phyloP scores from a whole-genome alignment of 1,140 invertebrate species.

The Leguminivora glycinivorella region DNA sequence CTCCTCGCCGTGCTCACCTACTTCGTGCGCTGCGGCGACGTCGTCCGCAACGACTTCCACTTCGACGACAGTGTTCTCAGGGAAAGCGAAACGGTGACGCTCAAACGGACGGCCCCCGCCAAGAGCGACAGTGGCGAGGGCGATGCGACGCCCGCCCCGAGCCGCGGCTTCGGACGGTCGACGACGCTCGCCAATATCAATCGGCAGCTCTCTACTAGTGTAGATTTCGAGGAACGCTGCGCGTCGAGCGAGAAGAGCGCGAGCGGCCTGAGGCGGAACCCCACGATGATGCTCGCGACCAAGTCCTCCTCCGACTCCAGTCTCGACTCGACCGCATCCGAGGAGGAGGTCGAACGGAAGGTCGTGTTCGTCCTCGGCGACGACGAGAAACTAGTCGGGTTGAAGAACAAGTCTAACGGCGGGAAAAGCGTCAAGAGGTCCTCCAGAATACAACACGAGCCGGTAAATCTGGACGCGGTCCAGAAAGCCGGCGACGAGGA shows the following conservation, averaged over 20 bases:
- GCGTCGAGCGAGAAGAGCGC: conserved; percentile 32
- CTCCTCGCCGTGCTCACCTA: conserved; percentile 88
- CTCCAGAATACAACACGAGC: conserved; percentile 54
- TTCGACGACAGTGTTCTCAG: conserved; percentile 52
- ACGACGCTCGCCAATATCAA: conserved; percentile 60
- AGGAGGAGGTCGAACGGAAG: conserved; percentile 66
- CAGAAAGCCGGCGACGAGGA: conserved; percentile 37
- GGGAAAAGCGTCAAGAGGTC: conserved; percentile 65
- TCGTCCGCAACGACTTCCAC: conserved; percentile 73
- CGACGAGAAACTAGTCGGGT: conserved; percentile 82
- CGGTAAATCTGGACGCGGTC: conserved; percentile 37
- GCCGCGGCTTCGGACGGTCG: conserved; percentile 57
- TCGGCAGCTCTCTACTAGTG: conserved; percentile 62
- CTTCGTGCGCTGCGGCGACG: conserved; percentile 89
- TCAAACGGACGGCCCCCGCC: conserved; percentile 38
- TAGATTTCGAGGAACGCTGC: conserved; percentile 41
- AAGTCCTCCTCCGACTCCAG: conserved; percentile 59
- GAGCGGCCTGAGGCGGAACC: conserved; percentile 51
- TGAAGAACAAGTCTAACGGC: conserved; percentile 76
- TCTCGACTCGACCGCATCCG: conserved; percentile 53
- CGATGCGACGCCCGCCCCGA: conserved; percentile 33
- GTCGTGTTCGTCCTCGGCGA: conserved; percentile 90
- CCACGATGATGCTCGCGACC: conserved; percentile 53
- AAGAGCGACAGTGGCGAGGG: conserved; percentile 40
- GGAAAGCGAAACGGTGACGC: conserved; percentile 39